phyloP scores from a whole-genome alignment of 2,888 invertebrate genomes.

The Automeris io region DNA sequence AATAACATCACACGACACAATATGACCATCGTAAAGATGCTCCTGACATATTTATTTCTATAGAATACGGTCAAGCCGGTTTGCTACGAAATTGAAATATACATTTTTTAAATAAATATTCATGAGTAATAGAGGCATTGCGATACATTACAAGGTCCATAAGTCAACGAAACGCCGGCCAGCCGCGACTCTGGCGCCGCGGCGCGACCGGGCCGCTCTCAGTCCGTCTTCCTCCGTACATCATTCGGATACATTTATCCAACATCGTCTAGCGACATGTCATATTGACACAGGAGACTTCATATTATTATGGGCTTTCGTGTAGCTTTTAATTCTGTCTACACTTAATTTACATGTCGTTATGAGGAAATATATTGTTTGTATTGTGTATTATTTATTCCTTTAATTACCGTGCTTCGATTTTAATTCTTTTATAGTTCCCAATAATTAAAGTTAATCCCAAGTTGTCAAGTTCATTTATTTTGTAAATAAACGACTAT shows the following conservation, averaged over 20 bases:
- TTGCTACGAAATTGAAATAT: slow-evolving; percentile 50
- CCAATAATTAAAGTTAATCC: neutral
- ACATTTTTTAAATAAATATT: slow-evolving; percentile 71
- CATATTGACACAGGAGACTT: slow-evolving; percentile 58
- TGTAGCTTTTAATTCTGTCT: slow-evolving; percentile 49
- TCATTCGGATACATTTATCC: slow-evolving; percentile 25
- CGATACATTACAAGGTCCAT: slow-evolving; percentile 66
- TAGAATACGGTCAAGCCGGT: slow-evolving; percentile 41
- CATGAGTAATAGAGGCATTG: slow-evolving; percentile 73
- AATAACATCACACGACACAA: slow-evolving; percentile 25
- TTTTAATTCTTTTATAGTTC: neutral
- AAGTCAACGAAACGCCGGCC: slow-evolving; percentile 66
- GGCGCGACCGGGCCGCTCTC: slow-evolving; percentile 13
- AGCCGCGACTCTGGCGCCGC: slow-evolving; percentile 35
- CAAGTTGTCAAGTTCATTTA: neutral
- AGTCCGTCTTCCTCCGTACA: slow-evolving; percentile 33
- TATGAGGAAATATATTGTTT: slow-evolving; percentile 1
- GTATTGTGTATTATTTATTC: neutral
- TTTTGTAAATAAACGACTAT: neutral
- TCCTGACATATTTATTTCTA: slow-evolving; percentile 62
- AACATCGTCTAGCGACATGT: slow-evolving; percentile 45
- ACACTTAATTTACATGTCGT: slow-evolving; percentile 53
- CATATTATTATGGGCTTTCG: slow-evolving; percentile 60
- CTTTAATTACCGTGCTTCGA: neutral
- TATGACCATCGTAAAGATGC: slow-evolving; percentile 47